phyloP scores from a whole-genome alignment of 1,140 invertebrate genomes.

The Drosophila truncata region DNA sequence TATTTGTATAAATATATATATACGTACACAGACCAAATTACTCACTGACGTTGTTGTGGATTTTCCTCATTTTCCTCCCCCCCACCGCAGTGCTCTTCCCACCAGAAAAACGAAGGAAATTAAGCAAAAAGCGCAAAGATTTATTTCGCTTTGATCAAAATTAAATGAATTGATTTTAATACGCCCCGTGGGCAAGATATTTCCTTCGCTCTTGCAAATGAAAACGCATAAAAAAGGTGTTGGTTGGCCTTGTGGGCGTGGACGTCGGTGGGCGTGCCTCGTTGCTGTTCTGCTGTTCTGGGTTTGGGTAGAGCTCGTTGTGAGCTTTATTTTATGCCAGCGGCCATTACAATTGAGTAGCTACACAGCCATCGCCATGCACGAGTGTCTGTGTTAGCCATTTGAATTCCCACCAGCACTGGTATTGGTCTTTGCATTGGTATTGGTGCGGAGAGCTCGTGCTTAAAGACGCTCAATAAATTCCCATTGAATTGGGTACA shows the following conservation, averaged over 20 bases:
- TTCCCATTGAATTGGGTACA: slow-evolving; percentile 62
- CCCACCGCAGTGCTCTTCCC: neutral
- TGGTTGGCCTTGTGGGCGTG: slow-evolving; percentile 55
- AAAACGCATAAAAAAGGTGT: slow-evolving; percentile 79
- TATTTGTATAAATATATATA: neutral
- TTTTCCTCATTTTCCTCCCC: slow-evolving; percentile 64
- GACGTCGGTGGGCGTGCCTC: slow-evolving; percentile 19
- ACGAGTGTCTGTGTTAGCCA: slow-evolving; percentile 31
- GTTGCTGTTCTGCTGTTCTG: neutral
- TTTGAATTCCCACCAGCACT: slow-evolving; percentile 27
- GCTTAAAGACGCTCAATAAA: slow-evolving; percentile 66
- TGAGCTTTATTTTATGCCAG: slow-evolving; percentile 53
- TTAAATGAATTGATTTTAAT: slow-evolving; percentile 84
- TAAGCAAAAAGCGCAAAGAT: slow-evolving; percentile 84
- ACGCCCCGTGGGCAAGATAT: slow-evolving; percentile 83
- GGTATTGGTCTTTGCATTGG: slow-evolving; percentile 9
- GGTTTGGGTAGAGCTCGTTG: slow-evolving; percentile 33
- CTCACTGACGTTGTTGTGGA: slow-evolving; percentile 79
- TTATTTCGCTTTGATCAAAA: slow-evolving; percentile 84
- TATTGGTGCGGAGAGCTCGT: slow-evolving; percentile 19
- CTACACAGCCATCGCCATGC: slow-evolving; percentile 27
- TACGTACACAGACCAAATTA: slow-evolving; percentile 69
- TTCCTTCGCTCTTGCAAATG: slow-evolving; percentile 75
- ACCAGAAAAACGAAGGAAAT: slow-evolving; percentile 68
- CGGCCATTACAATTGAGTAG: slow-evolving; percentile 66